Evolutionary conservation across 2,113 vertebrate species (phyloP).

Genomic region (Apus apus): DNA sequence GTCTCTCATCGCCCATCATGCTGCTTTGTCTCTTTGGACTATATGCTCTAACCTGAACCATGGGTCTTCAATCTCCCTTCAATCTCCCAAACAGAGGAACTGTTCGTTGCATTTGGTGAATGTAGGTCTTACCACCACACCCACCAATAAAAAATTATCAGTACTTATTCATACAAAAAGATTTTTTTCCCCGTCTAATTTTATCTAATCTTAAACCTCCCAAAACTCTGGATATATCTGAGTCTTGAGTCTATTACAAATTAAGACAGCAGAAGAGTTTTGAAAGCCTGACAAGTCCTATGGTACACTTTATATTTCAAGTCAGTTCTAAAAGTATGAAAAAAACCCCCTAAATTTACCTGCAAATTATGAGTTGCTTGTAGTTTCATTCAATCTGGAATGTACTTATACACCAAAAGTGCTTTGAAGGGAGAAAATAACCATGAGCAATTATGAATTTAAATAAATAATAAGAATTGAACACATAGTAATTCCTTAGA

Average conservation of each 20-base stretch:
- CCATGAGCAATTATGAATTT: neutral
- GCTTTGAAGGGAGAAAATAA: neutral
- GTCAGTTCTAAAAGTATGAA: neutral
- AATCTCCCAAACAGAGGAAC: neutral
- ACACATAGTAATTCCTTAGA: neutral
- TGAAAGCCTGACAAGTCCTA: neutral
- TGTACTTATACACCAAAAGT: neutral
- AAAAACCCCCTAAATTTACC: neutral
- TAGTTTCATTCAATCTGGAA: neutral
- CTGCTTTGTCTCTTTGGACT: neutral
- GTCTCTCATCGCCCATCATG: rapidly evolving
- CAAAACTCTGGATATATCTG: neutral
- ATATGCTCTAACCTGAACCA: neutral
- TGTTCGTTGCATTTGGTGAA: neutral
- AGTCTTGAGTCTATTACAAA: neutral
- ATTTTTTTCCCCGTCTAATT: neutral
- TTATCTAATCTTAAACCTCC: neutral
- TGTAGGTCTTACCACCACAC: neutral
- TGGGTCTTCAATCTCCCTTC: neutral
- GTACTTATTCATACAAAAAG: neutral
- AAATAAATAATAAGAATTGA: neutral
- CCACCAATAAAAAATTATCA: neutral
- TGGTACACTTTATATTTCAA: neutral
- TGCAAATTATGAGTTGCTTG: neutral
- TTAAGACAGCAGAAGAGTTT: neutral